Conservation (phyloP, 2,113 vertebrate species). For the Fregetta grallaria region DNA sequence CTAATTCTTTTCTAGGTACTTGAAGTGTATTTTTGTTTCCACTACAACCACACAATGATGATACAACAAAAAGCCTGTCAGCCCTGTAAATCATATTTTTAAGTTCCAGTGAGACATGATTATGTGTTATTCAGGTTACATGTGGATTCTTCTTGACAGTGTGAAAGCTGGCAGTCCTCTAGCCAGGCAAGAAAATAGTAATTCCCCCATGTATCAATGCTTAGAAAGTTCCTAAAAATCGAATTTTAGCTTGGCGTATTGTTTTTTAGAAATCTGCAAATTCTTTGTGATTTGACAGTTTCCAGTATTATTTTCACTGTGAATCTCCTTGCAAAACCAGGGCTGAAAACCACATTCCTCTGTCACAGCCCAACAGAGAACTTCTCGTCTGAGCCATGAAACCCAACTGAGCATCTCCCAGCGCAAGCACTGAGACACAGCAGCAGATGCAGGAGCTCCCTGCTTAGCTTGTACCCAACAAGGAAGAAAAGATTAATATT, state of each 20-base stretch:
- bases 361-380: not conserved
- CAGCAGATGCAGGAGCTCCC: not conserved
- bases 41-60: not conserved
- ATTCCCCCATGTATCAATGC: not conserved
- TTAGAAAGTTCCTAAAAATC: not conserved
- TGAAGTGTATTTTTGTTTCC: not conserved
- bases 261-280: not conserved
- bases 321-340: not conserved
- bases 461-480: not conserved
- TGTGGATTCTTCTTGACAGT: not conserved
- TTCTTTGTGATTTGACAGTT: not conserved
- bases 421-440: not conserved
- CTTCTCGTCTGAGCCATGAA: rapidly evolving
- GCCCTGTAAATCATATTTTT: not conserved
- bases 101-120: not conserved
- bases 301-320: not conserved
- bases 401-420: not conserved
- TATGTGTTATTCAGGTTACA: not conserved
- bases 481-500: not conserved
- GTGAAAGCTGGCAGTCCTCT: not conserved
- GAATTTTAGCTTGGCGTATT: not conserved
- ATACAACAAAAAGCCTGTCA: not conserved
- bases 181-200: not conserved
- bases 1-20: not conserved
- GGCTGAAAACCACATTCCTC: not conserved